Evolutionary conservation across 2,113 vertebrate genomes (phyloP).

Genomic region (Scatophagus argus): DNA sequence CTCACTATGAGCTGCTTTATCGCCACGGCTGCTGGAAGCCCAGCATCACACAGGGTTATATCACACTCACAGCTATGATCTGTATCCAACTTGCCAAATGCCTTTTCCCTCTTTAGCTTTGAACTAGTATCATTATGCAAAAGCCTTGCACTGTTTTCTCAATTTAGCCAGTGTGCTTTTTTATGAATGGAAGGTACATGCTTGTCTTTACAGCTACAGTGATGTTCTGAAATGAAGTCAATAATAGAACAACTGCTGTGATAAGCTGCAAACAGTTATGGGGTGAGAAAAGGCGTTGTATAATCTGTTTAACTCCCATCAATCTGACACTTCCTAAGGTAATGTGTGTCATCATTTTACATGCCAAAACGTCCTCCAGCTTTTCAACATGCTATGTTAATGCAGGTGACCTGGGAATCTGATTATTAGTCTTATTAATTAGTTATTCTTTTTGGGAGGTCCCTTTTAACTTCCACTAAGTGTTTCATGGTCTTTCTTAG

Average conservation of each 20-base stretch:
- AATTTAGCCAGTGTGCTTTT: background rate
- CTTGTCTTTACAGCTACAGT: conserved; percentile 6
- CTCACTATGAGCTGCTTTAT: conserved; percentile 64
- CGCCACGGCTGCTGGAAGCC: conserved; percentile 56
- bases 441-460: background rate
- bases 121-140: conserved; percentile 38
- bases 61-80: conserved; percentile 46
- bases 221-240: background rate
- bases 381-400: background rate
- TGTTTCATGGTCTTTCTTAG: background rate
- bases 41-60: conserved; percentile 42
- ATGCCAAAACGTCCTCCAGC: background rate
- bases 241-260: background rate
- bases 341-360: background rate
- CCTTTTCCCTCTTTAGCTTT: conserved; percentile 16
- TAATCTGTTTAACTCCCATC: background rate
- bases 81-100: conserved; percentile 9
- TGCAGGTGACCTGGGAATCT: background rate
- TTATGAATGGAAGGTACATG: background rate
- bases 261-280: background rate
- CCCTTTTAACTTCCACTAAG: background rate
- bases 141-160: conserved; percentile 8
- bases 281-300: background rate
- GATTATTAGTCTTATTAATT: background rate
- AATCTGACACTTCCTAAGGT: background rate